phyloP scores from a whole-genome alignment of 2,888 invertebrate species.

The Lasiommata megera region DNA sequence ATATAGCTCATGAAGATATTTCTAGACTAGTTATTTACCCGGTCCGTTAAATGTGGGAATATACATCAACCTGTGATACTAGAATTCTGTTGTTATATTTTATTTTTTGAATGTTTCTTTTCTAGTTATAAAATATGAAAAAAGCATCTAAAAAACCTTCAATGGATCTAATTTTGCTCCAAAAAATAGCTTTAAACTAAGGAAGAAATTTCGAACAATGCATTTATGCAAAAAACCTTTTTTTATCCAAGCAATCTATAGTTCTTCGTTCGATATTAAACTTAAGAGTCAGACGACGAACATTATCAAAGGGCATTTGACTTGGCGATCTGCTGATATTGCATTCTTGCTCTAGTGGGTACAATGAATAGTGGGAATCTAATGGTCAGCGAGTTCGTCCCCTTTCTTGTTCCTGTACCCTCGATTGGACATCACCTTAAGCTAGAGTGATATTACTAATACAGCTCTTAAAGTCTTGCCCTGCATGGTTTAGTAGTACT shows the following conservation, averaged over 20 bases:
- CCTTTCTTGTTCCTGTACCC: conserved; percentile 18
- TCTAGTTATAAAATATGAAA: no score
- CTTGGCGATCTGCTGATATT: conserved; percentile 26
- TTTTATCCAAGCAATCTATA: conserved; percentile 5
- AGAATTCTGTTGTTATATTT: no score
- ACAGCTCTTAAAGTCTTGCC: neutral
- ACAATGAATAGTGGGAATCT: conserved; percentile 26
- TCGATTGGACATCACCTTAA: conserved; percentile 9
- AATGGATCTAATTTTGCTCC: neutral
- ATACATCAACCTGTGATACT: no score
- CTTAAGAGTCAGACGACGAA: conserved; percentile 9
- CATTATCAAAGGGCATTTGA: conserved; percentile 19
- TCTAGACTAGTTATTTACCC: neutral
- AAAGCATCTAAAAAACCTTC: neutral
- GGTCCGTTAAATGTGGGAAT: neutral
- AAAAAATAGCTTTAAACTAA: neutral
- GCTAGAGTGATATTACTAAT: conserved; percentile 1
- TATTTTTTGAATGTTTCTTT: no score
- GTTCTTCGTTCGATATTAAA: conserved; percentile 8
- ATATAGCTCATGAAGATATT: neutral
- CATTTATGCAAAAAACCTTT: neutral
- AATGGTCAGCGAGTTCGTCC: conserved; percentile 28
- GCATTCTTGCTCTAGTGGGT: conserved; percentile 24
- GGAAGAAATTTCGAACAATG: neutral
- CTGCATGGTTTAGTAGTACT: neutral